Base-by-base conservation (phyloP, 2,797 vertebrate genomes). In the Gadopsis marmoratus region DNA sequence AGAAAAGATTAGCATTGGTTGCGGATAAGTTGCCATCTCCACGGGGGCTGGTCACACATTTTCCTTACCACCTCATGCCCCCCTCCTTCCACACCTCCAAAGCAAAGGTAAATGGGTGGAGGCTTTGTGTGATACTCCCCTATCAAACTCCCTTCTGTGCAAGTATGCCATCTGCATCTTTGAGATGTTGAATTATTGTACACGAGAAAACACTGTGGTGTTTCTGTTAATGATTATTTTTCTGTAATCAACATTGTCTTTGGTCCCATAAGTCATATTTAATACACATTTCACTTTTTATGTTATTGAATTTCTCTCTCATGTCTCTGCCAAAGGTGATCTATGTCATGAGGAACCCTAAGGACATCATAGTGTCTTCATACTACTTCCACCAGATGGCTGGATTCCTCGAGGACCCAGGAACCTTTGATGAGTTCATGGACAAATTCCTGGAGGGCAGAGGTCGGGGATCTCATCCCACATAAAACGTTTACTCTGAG, bases 351-450 rank as follows among this genome's bases (percentile, higher is more conserved):
- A 95, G 97, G 67, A 95, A 97, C 79, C 97, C 97, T 6, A 96
- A 94, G 81, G 96, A 97, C 3, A 73, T 96, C 0, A 0, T 94
- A 12, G 96, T 97, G 50, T 97, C 96, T 1, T 95, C 96, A 9
- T 97, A 95, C 74, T 92, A 96, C 85, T 97, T 96, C 87, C 96
- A 96, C 65, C 90, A 95, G 84, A 97, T 97, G 76, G 96, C 96
- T 0, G 26, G 16, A 55, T 97, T 97, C 58, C 89, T 97, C 14
- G 95, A 96, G 51, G 95, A 96, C 75, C 96, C 97, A 0, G 96
- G 96, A 48, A 96, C 92, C 0, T 96, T 96, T 10, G 95, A 96
- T 51, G 95, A 97, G 78, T 97, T 97, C 60, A 74, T 95, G 1
- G 89, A 92, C n/a, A 89, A 77, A 56, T 96, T 97, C 65, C 76